Evolutionary conservation across 2,113 vertebrate genomes (phyloP).

Genomic region (Butorides virescens): DNA sequence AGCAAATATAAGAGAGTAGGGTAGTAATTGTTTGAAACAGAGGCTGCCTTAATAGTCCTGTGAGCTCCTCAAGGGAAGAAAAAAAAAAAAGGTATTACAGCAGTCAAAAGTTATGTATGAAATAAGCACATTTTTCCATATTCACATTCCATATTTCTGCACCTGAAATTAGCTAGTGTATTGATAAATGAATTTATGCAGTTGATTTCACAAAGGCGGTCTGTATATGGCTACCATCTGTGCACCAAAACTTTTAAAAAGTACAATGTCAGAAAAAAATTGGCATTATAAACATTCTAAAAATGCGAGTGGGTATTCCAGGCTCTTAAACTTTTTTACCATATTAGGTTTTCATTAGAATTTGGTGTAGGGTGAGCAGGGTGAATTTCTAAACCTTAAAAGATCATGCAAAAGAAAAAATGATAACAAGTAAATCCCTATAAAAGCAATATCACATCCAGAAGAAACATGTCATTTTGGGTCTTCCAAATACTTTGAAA

Average conservation of each 20-base stretch:
- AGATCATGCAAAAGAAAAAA: conserved; percentile 41
- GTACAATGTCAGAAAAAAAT: background rate
- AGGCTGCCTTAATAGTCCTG: background rate
- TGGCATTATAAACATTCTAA: background rate
- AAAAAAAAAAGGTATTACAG: background rate
- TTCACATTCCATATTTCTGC: background rate
- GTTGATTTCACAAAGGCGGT: background rate
- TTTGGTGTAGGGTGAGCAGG: conserved; percentile 4
- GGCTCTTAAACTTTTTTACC: background rate
- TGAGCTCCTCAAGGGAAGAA: background rate
- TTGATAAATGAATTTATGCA: background rate
- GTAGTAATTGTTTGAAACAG: background rate
- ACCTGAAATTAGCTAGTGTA: background rate
- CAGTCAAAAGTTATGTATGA: background rate
- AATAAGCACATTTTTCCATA: background rate
- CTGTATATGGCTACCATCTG: background rate
- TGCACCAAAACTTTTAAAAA: background rate
- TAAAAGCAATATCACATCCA: conserved; percentile 48
- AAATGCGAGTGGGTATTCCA: background rate
- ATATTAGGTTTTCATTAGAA: conserved; percentile 43
- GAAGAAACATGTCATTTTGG: conserved; percentile 59
- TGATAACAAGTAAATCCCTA: conserved; percentile 23
- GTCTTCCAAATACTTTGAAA: conserved; percentile 53
- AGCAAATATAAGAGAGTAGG: background rate
- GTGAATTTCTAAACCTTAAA: conserved; percentile 37